Conservation (phyloP, 1,140 invertebrate species). For the Pomacea maculata region DNA sequence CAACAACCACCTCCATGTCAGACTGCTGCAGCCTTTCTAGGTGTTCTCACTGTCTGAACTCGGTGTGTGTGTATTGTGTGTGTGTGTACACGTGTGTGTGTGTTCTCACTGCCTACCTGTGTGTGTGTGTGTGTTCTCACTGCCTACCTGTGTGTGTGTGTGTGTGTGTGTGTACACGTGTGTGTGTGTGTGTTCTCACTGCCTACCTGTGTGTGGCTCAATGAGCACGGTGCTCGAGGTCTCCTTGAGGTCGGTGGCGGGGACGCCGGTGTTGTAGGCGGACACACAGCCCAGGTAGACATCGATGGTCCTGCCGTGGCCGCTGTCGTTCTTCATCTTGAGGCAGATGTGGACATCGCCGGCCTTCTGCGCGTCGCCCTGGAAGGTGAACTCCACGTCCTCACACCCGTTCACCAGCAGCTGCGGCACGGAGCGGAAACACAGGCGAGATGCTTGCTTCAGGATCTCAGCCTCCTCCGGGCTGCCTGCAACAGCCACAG, state of each 20-base stretch:
- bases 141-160: too few species aligned
- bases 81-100: too few species aligned
- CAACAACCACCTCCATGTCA: neutral
- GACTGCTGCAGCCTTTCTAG: too few species aligned
- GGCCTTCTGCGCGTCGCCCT: conserved; percentile 41
- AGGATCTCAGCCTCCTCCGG: conserved; percentile 35
- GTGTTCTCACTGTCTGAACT: too few species aligned
- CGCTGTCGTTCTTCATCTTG: conserved; percentile 43
- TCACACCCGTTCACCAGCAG: conserved; percentile 20
- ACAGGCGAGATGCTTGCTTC: conserved; percentile 37
- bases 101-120: too few species aligned
- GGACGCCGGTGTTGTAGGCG: conserved; percentile 57
- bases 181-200: too few species aligned
- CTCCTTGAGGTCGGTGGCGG: conserved; percentile 50
- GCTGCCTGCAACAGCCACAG: conserved; percentile 36
- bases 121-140: too few species aligned
- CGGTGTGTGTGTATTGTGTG: too few species aligned
- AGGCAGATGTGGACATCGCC: conserved; percentile 47
- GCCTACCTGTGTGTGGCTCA: conserved; percentile 47
- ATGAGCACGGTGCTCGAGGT: conserved; percentile 35
- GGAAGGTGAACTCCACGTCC: conserved; percentile 50
- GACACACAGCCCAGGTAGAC: conserved; percentile 43
- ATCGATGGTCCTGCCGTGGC: conserved; percentile 45
- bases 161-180: too few species aligned
- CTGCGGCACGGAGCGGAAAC: conserved; percentile 31